A percentile compares a stretch with the other conserved stretches of the same genome.
phyloP scores from a whole-genome alignment of 2,888 invertebrate species.

The Omphaloscelis lunosa region DNA sequence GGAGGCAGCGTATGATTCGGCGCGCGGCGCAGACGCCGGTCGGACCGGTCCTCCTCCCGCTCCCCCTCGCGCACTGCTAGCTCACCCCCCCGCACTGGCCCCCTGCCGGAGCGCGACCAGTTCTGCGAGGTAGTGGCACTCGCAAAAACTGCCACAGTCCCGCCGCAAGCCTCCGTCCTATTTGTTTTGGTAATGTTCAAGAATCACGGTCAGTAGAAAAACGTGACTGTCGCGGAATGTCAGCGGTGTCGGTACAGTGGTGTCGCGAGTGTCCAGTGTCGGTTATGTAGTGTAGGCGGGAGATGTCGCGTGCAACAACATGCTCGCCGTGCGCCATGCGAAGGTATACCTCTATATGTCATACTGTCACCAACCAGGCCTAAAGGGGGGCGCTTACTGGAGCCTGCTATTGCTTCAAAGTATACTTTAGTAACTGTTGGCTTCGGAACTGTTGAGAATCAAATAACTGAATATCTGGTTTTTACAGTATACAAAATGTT shows the following conservation, averaged over 20 bases:
- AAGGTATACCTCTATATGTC: slow-evolving; percentile 73
- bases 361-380: background rate
- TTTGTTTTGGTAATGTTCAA: slow-evolving; percentile 72
- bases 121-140: slow-evolving; percentile 66
- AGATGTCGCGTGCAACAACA: slow-evolving; percentile 75
- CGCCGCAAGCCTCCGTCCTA: slow-evolving; percentile 66
- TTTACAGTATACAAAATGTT: background rate
- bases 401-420: background rate
- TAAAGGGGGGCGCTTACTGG: background rate
- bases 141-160: slow-evolving; percentile 72
- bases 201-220: slow-evolving; percentile 62
- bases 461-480: background rate
- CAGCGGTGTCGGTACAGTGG: slow-evolving; percentile 54
- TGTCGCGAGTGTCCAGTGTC: slow-evolving; percentile 63
- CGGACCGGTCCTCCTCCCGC: slow-evolving; percentile 64
- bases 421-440: background rate
- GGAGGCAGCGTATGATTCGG: slow-evolving; percentile 62
- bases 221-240: slow-evolving; percentile 58
- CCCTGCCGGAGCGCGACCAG: slow-evolving; percentile 57
- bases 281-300: slow-evolving; percentile 69
- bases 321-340: slow-evolving; percentile 85
- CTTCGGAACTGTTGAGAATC: background rate
- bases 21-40: slow-evolving; percentile 65
- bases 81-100: slow-evolving; percentile 10
- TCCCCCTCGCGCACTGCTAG: slow-evolving; percentile 31